A percentile compares a stretch with the other conserved stretches of the same genome.
phyloP scores from a whole-genome alignment of 1,140 invertebrate genomes.

The Homalodisca vitripennis region DNA sequence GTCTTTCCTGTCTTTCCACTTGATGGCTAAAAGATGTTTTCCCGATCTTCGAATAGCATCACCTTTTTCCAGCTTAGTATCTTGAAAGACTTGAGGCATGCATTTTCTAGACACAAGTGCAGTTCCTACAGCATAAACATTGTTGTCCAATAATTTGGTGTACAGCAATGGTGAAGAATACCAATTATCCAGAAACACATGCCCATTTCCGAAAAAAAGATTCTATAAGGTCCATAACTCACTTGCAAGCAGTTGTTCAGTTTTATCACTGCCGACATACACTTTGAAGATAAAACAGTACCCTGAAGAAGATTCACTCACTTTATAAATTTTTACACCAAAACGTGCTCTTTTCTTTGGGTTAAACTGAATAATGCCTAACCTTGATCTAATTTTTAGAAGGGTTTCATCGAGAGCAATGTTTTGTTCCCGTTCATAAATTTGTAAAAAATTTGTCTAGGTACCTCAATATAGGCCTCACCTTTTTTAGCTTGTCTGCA shows the following conservation, averaged over 20 bases:
- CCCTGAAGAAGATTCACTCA: not conserved
- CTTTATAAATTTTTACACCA: conserved; percentile 5
- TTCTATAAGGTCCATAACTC: not conserved
- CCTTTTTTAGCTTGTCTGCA: not conserved
- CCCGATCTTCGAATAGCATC: not conserved
- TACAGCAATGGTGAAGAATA: not conserved
- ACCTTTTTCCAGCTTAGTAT: not conserved
- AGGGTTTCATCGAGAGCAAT: not conserved
- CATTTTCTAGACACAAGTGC: not conserved
- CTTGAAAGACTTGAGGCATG: not conserved
- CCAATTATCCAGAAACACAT: not conserved
- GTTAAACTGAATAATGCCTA: not conserved
- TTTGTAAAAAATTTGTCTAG: not conserved
- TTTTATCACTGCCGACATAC: not conserved
- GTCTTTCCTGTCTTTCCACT: conserved; percentile 8
- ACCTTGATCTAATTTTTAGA: not conserved
- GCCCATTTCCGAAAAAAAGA: not conserved
- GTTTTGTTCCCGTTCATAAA: not conserved
- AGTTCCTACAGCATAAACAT: not conserved
- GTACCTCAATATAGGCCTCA: not conserved
- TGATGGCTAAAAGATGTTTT: not conserved
- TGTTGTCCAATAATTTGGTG: not conserved
- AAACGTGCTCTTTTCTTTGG: conserved; percentile 1
- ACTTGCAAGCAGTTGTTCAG: not conserved
- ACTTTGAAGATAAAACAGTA: not conserved